phyloP scores from a whole-genome alignment of 2,113 vertebrate genomes.

The Anser brachyrhynchus region DNA sequence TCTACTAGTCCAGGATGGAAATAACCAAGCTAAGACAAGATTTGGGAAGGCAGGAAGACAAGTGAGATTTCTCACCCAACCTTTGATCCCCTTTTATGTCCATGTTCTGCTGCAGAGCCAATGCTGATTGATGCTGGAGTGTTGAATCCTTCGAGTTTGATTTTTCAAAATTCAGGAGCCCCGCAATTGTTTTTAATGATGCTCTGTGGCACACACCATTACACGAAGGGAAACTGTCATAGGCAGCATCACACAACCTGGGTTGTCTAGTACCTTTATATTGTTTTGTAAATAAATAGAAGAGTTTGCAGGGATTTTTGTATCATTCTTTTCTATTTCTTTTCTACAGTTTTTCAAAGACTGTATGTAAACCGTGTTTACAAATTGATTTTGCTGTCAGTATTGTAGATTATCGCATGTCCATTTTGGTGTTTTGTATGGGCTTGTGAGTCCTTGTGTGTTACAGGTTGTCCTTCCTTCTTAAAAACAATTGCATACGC shows the following conservation, averaged over 20 bases:
- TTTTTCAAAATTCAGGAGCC: not conserved
- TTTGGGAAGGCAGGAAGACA: not conserved
- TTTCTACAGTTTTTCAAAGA: constrained; percentile 28
- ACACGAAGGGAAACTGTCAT: not conserved
- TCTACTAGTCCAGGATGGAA: not conserved
- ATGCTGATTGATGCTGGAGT: not conserved
- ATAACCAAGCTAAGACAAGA: not conserved
- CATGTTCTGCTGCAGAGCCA: not conserved
- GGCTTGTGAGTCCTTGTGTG: not conserved
- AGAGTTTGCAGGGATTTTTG: constrained; percentile 35
- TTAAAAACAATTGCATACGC: not conserved
- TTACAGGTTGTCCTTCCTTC: constrained; percentile 9
- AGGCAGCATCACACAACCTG: not conserved
- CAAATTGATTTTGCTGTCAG: constrained; percentile 34
- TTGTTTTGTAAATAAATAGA: constrained; percentile 46
- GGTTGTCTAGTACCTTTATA: not conserved
- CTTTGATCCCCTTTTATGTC: not conserved
- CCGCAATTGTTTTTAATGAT: not conserved
- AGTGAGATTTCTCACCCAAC: not conserved
- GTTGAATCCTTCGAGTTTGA: not conserved
- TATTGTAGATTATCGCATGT: not conserved
- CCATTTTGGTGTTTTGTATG: not conserved
- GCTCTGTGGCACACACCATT: not conserved
- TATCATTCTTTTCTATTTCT: not conserved
- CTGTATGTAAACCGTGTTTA: constrained; percentile 24